Conservation (phyloP, 2,797 vertebrate genomes). For the Limnodromus scolopaceus region DNA sequence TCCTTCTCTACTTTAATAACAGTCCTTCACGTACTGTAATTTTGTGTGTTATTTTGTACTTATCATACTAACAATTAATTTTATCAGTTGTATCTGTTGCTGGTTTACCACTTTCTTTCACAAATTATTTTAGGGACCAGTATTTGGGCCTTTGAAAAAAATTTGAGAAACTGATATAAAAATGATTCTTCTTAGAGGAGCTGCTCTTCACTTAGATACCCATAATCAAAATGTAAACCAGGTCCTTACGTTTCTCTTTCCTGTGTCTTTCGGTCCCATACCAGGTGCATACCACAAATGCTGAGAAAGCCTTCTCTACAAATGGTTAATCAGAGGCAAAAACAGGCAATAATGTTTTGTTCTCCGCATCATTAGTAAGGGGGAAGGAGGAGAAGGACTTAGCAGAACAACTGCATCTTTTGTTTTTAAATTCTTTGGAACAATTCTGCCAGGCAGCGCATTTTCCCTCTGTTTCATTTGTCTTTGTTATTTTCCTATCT, state of each 20-base stretch:
- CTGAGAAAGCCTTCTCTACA: not conserved
- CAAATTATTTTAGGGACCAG: not conserved
- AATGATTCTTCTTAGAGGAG: not conserved
- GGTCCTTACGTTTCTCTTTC: not conserved
- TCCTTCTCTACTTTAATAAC: not conserved
- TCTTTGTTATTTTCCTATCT: slow-evolving; percentile 68
- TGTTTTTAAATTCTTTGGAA: slow-evolving; percentile 60
- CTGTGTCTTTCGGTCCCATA: not conserved
- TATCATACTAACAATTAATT: not conserved
- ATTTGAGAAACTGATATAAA: not conserved
- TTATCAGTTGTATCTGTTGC: not conserved
- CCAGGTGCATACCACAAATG: not conserved
- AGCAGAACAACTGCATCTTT: slow-evolving; percentile 65
- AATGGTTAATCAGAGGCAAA: slow-evolving; percentile 40
- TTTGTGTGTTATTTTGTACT: not conserved
- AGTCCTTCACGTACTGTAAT: not conserved
- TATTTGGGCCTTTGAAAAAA: not conserved
- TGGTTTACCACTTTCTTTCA: not conserved
- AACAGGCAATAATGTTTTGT: slow-evolving; percentile 41
- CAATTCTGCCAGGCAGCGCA: slow-evolving; percentile 66
- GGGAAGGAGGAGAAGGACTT: slow-evolving; percentile 38
- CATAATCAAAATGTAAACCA: not conserved
- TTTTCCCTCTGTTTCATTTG: slow-evolving; percentile 61
- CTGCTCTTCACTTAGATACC: not conserved
- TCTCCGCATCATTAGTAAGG: slow-evolving; percentile 14